Percentiles rank a stretch among this genome's conserved stretches.
phyloP scores from a whole-genome alignment of 2,888 invertebrate species.

The Apomyelois bistriatella region DNA sequence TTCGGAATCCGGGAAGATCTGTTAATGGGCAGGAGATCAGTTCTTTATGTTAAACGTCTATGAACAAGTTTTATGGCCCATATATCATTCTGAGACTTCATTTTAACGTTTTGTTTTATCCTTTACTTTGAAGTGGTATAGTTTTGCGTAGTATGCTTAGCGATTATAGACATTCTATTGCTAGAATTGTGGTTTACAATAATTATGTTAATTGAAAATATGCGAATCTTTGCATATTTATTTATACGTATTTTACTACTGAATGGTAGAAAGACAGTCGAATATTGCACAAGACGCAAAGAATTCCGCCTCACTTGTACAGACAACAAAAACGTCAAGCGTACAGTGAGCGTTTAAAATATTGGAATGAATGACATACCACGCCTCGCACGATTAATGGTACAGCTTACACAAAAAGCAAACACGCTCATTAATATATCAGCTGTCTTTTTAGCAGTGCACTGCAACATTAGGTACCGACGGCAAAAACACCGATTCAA shows the following conservation, averaged over 20 bases:
- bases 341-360: constrained; percentile 70
- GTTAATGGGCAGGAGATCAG: constrained; percentile 27
- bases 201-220: not conserved
- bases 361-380: constrained; percentile 80
- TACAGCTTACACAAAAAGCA: constrained; percentile 71
- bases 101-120: constrained; percentile 9
- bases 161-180: not conserved
- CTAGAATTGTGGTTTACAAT: not conserved
- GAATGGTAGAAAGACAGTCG: not conserved
- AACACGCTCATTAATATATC: constrained; percentile 78
- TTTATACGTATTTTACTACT: not conserved
- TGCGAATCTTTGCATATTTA: not conserved
- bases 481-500: constrained; percentile 41
- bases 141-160: not conserved
- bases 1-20: constrained; percentile 54
- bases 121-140: constrained; percentile 5
- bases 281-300: constrained; percentile 28
- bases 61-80: constrained; percentile 3
- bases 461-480: constrained; percentile 58
- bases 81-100: constrained; percentile 7
- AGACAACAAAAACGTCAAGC: constrained; percentile 71
- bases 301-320: constrained; percentile 67
- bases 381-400: constrained; percentile 76
- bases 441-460: constrained; percentile 74
- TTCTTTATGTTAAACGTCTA: constrained; percentile 18